Conservation (phyloP, 1,140 invertebrate genomes). For the Portunus trituberculatus region DNA sequence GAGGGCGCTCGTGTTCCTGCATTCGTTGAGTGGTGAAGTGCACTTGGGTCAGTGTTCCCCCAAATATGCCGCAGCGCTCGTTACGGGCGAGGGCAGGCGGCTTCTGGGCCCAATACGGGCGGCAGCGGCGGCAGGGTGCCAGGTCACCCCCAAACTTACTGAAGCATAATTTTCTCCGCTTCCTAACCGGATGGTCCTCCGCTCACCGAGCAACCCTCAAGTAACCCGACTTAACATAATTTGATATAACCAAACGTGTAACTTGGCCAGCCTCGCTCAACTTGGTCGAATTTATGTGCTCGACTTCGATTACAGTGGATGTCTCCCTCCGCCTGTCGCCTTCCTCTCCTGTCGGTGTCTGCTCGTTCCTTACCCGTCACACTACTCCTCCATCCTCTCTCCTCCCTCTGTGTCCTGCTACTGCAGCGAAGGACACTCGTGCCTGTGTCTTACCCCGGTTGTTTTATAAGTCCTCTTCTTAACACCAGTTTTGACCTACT, state of each 20-base stretch:
- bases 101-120: not conserved
- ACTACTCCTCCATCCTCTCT: not conserved
- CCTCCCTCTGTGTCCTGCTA: no score
- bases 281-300: not conserved
- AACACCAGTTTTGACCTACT: not conserved
- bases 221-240: slow-evolving; percentile 23
- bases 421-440: not conserved
- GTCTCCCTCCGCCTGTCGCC: slow-evolving; percentile 26
- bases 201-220: not conserved
- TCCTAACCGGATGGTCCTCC: not conserved
- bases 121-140: not conserved
- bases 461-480: not conserved
- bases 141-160: slow-evolving; percentile 20
- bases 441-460: not conserved
- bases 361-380: not conserved
- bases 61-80: slow-evolving; percentile 31
- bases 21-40: slow-evolving; percentile 42
- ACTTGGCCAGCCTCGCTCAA: slow-evolving; percentile 1
- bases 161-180: slow-evolving; percentile 13
- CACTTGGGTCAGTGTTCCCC: slow-evolving; percentile 29
- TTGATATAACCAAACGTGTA: slow-evolving; percentile 23
- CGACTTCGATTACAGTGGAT: slow-evolving; percentile 2
- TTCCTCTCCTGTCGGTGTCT: not conserved
- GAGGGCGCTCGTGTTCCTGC: slow-evolving; percentile 29
- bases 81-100: not conserved